Evolutionary conservation across 2,888 invertebrate species (phyloP).

Genomic region (Hydrotaea cyrtoneurina): DNA sequence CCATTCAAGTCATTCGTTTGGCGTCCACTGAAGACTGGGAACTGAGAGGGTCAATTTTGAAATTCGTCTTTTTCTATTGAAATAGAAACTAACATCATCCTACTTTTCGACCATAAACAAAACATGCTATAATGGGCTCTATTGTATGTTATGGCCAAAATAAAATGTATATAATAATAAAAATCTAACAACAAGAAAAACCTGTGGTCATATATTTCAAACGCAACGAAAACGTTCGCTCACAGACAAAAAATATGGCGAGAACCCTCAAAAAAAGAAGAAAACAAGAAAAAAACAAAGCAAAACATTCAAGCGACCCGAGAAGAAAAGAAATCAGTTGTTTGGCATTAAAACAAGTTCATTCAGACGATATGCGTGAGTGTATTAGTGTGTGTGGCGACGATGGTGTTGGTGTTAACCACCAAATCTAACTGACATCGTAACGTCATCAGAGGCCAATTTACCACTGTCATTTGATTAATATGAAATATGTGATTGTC

Average conservation of each 20-base stretch:
- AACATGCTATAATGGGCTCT: background rate
- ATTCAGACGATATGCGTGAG: background rate
- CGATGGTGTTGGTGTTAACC: constrained; percentile 16
- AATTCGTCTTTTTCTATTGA: background rate
- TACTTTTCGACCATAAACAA: constrained; percentile 1
- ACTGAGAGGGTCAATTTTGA: background rate
- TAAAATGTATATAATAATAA: constrained; percentile 39
- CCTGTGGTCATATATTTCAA: constrained; percentile 40
- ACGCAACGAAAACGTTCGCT: background rate
- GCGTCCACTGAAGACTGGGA: background rate
- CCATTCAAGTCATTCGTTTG: background rate
- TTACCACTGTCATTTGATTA: background rate
- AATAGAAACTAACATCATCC: background rate
- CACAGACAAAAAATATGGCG: background rate
- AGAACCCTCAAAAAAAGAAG: background rate
- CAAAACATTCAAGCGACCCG: too few species aligned
- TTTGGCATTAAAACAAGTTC: constrained; percentile 45
- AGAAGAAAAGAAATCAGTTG: constrained; percentile 36
- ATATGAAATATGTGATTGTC: background rate
- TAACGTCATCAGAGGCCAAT: background rate
- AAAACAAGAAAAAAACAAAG: background rate
- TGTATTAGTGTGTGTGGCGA: background rate
- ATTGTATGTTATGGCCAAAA: constrained; percentile 18
- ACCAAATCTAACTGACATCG: constrained; percentile 19
- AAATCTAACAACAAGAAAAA: constrained; percentile 56